phyloP scores from a whole-genome alignment of 2,888 invertebrate genomes.

The Lasioglossum zephyrum region DNA sequence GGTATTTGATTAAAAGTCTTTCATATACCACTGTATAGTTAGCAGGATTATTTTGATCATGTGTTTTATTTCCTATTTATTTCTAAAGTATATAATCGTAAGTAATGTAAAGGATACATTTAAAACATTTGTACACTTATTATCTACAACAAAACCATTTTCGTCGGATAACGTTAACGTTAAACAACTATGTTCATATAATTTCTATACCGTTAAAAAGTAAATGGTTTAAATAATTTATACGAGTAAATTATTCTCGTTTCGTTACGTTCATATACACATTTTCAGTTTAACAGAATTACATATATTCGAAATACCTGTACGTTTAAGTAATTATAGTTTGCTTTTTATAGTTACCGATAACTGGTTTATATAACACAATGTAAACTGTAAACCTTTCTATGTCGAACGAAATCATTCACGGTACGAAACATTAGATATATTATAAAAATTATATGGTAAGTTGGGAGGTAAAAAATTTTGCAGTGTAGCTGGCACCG shows the following conservation, averaged over 20 bases:
- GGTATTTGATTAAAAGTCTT: background rate
- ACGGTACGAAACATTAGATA: constrained; percentile 78
- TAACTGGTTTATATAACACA: constrained; percentile 32
- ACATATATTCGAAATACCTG: constrained; percentile 19
- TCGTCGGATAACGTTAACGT: background rate
- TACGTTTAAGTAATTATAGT: constrained; percentile 27
- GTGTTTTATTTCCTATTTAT: background rate
- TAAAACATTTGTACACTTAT: constrained; percentile 19
- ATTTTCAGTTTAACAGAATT: constrained; percentile 10
- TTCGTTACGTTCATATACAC: constrained; percentile 9
- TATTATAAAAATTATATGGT: constrained; percentile 82
- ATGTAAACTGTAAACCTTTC: constrained; percentile 68
- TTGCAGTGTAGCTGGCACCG: constrained; percentile 77
- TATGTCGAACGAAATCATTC: constrained; percentile 77
- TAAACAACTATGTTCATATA: background rate
- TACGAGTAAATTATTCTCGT: background rate
- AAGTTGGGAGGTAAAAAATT: constrained; percentile 80
- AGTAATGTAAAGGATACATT: constrained; percentile 1
- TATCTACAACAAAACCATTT: background rate
- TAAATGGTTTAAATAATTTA: constrained; percentile 13
- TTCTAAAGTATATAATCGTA: background rate
- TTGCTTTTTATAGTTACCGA: constrained; percentile 22
- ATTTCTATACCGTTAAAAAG: background rate
- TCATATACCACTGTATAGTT: background rate
- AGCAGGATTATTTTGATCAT: background rate